These are phyloP conservation scores for Sorex fumeus DNA, from an alignment of 2,113 vertebrate genomes.

Conservation along the genomic window DNA sequence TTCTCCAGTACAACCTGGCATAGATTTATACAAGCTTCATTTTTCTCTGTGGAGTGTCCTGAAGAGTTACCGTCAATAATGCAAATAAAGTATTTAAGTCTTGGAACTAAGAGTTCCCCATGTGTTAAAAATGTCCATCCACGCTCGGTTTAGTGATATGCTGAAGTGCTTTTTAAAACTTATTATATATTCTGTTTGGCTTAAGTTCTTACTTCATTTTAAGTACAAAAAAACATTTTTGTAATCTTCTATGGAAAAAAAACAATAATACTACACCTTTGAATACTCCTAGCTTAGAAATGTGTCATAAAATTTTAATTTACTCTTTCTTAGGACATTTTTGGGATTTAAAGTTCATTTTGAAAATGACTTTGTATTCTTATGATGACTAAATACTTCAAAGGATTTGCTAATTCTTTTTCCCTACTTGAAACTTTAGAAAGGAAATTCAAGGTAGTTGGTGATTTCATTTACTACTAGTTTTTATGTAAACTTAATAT, in stretches of 20 bases:
- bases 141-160: neutral
- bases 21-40: too few species aligned
- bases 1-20: neutral
- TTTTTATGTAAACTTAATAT: slow-evolving; percentile 26
- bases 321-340: slow-evolving; percentile 24
- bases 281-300: neutral
- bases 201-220: slow-evolving; percentile 60
- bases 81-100: neutral
- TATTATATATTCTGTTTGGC: slow-evolving; percentile 5
- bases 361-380: slow-evolving; percentile 49
- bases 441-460: slow-evolving; percentile 28
- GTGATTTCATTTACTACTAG: slow-evolving; percentile 44
- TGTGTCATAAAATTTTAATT: neutral
- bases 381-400: slow-evolving; percentile 39
- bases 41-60: neutral
- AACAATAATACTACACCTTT: neutral
- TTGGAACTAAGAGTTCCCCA: neutral
- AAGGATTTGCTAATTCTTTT: neutral
- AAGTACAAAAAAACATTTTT: slow-evolving; percentile 43
- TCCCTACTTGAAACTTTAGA: neutral
- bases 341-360: slow-evolving; percentile 31
- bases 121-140: slow-evolving; percentile 11
- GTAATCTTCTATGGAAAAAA: slow-evolving; percentile 9
- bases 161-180: neutral
- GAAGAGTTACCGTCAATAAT: neutral